Conservation (phyloP, 1,140 invertebrate species). For the Formica exsecta region DNA sequence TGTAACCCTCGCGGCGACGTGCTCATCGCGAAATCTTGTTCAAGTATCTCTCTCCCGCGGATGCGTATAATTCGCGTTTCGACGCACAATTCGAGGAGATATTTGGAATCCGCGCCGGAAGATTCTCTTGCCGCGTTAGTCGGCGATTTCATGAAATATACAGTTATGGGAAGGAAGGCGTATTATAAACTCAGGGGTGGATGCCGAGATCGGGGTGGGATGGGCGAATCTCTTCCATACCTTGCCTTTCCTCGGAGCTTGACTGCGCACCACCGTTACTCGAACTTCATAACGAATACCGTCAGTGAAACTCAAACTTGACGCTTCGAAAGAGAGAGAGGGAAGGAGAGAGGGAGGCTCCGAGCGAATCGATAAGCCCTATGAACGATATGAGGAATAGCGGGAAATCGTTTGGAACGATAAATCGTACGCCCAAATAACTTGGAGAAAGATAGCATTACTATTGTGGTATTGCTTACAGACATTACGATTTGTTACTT, state of each 20-base stretch:
- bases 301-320: conserved; percentile 75
- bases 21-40: conserved; percentile 61
- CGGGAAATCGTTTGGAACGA: conserved; percentile 24
- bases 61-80: conserved; percentile 76
- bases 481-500: conserved; percentile 24
- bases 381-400: conserved; percentile 56
- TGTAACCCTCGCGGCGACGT: conserved; percentile 62
- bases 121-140: conserved; percentile 71
- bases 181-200: conserved; percentile 79
- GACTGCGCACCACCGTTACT: conserved; percentile 58
- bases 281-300: conserved; percentile 79
- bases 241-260: conserved; percentile 59
- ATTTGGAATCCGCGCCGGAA: conserved; percentile 72
- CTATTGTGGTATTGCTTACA: conserved; percentile 39
- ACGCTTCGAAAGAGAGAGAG: conserved; percentile 19
- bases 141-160: conserved; percentile 80
- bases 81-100: conserved; percentile 70
- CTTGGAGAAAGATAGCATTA: conserved; percentile 52
- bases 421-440: conserved; percentile 37
- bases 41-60: conserved; percentile 51
- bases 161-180: conserved; percentile 76
- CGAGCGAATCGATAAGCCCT: conserved; percentile 54
- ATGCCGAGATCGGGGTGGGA: conserved; percentile 60
- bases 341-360: neutral
- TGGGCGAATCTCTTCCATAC: conserved; percentile 71